Conservation (phyloP, 2,888 invertebrate genomes). For the Lamproptera curius region DNA sequence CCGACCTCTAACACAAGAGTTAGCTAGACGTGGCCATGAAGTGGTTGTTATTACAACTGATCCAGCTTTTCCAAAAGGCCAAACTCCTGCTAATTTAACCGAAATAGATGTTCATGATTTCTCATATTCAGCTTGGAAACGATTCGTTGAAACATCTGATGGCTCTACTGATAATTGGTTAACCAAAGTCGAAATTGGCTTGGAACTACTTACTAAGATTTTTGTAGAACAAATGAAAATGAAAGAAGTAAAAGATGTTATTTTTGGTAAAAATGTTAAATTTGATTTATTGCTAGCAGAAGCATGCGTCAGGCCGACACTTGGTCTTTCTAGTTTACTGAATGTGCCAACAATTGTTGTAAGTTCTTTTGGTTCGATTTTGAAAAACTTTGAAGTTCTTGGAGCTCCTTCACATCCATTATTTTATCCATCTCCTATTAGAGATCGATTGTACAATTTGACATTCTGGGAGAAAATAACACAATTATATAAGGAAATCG, state of each 20-base stretch:
- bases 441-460: conserved; percentile 31
- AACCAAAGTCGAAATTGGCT: conserved; percentile 19
- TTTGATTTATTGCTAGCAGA: conserved; percentile 31
- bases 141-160: neutral
- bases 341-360: conserved; percentile 30
- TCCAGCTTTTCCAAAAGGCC: conserved; percentile 34
- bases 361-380: conserved; percentile 26
- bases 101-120: conserved; percentile 49
- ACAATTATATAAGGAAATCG: conserved; percentile 25
- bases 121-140: neutral
- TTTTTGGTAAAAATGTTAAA: conserved; percentile 27
- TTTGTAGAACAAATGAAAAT: conserved; percentile 31
- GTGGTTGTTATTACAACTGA: conserved; percentile 50
- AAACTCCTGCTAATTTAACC: conserved; percentile 39
- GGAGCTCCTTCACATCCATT: conserved; percentile 33
- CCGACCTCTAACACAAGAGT: conserved; percentile 41
- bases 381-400: conserved; percentile 16
- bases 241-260: conserved; percentile 30
- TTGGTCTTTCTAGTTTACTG: conserved; percentile 27
- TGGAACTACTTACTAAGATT: conserved; percentile 20
- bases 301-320: conserved; percentile 21
- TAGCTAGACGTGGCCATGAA: conserved; percentile 55
- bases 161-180: conserved; percentile 16
- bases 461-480: conserved; percentile 35
- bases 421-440: conserved; percentile 32